These are phyloP conservation scores for Rhagoletis zephyria DNA, from an alignment of 1,140 invertebrate species.

Conservation along the genomic window DNA sequence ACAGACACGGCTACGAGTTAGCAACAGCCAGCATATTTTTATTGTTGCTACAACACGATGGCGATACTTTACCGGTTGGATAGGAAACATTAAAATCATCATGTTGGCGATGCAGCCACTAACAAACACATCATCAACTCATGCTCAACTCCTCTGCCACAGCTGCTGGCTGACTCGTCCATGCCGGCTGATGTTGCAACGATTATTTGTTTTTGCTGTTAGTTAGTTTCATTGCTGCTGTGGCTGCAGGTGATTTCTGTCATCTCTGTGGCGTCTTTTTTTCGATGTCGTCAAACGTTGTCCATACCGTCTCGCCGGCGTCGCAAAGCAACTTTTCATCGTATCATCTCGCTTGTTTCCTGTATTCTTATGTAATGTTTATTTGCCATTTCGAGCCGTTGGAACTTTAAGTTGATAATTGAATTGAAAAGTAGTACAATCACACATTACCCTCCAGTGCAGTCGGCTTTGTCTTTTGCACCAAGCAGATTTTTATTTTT, in stretches of 20 bases:
- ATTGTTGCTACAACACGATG: too few species aligned
- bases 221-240: not conserved
- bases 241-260: constrained; percentile 44
- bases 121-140: not conserved
- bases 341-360: constrained; percentile 42
- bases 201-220: constrained; percentile 12
- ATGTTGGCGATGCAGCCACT: not conserved
- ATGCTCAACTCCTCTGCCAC: too few species aligned
- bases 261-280: not conserved
- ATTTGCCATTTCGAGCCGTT: constrained; percentile 40
- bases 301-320: not conserved
- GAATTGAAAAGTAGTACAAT: constrained; percentile 41
- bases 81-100: not conserved
- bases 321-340: constrained; percentile 1
- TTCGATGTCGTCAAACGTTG: not conserved
- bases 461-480: not conserved
- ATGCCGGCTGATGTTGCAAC: constrained; percentile 42
- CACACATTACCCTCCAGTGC: constrained; percentile 11
- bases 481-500: too few species aligned
- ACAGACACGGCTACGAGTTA: too few species aligned
- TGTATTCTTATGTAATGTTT: constrained; percentile 51
- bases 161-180: too few species aligned
- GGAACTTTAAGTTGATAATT: constrained; percentile 30
- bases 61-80: too few species aligned
- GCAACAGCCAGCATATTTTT: too few species aligned